Conservation (phyloP, 1,140 invertebrate species). For the Magallana angulata region DNA sequence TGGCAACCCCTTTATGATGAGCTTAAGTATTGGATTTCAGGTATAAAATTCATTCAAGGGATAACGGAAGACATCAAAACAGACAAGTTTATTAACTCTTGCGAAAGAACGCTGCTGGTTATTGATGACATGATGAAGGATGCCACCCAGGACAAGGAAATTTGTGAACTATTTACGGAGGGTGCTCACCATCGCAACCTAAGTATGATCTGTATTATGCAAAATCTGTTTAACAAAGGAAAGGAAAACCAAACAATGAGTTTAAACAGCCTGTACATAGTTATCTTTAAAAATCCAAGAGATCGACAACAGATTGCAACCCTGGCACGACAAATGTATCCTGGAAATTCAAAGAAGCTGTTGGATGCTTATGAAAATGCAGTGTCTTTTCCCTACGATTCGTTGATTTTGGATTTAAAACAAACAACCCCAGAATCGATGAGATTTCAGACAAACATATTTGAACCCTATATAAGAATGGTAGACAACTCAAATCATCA, state of each 20-base stretch:
- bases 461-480: constrained; percentile 9
- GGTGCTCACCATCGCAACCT: constrained; percentile 50
- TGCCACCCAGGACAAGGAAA: neutral
- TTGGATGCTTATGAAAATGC: neutral
- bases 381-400: neutral
- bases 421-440: constrained; percentile 32
- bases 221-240: constrained; percentile 56
- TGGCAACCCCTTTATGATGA: constrained; percentile 43
- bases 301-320: constrained; percentile 13
- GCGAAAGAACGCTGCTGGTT: constrained; percentile 21
- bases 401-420: constrained; percentile 32
- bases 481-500: neutral
- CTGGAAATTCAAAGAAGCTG: constrained; percentile 13
- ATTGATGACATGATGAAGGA: constrained; percentile 34
- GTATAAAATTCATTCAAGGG: neutral
- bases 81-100: neutral
- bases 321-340: constrained; percentile 28
- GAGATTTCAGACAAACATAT: constrained; percentile 28
- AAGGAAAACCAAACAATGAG: constrained; percentile 53
- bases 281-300: constrained; percentile 58
- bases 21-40: neutral
- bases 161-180: constrained; percentile 52
- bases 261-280: constrained; percentile 57
- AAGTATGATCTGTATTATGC: constrained; percentile 53
- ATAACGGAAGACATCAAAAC: neutral